A percentile compares a stretch with the other conserved stretches of the same genome.
phyloP scores from a whole-genome alignment of 2,888 invertebrate species.

The Priocnemis perturbator region DNA sequence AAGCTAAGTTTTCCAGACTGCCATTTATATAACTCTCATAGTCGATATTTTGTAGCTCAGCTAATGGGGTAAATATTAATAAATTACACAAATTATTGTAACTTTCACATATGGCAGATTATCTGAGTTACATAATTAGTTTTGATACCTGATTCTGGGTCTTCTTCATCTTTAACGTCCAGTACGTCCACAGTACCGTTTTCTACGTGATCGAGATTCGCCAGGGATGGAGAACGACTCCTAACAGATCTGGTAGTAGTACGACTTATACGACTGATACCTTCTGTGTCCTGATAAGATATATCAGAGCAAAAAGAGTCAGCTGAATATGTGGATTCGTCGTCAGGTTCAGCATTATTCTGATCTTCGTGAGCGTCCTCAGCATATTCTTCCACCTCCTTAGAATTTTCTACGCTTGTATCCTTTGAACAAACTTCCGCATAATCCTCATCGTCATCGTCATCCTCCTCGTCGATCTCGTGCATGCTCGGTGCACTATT shows the following conservation, averaged over 20 bases:
- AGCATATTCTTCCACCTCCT: background rate
- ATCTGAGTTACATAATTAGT: background rate
- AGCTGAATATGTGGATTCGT: constrained; percentile 59
- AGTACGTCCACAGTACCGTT: background rate
- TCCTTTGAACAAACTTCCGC: background rate
- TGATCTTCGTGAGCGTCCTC: constrained; percentile 14
- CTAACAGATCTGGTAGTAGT: too few relatives aligned
- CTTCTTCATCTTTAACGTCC: background rate
- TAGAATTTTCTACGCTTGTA: background rate
- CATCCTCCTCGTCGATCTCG: constrained; percentile 44
- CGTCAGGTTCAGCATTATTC: constrained; percentile 35
- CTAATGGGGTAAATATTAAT: too few relatives aligned
- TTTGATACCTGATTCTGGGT: background rate
- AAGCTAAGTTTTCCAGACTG: background rate
- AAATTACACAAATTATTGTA: too few relatives aligned
- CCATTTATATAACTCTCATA: background rate
- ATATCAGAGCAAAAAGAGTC: constrained; percentile 63
- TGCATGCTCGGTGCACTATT: constrained; percentile 41
- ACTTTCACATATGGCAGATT: too few relatives aligned
- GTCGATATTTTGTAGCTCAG: background rate
- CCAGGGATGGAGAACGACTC: too few relatives aligned
- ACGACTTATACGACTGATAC: background rate
- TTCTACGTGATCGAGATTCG: constrained; percentile 19
- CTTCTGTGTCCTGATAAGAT: constrained; percentile 56
- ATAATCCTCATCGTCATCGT: constrained; percentile 40